These are phyloP conservation scores for Ascidia mentula DNA, from an alignment of 23 tunicate species.

Conservation along the genomic window DNA sequence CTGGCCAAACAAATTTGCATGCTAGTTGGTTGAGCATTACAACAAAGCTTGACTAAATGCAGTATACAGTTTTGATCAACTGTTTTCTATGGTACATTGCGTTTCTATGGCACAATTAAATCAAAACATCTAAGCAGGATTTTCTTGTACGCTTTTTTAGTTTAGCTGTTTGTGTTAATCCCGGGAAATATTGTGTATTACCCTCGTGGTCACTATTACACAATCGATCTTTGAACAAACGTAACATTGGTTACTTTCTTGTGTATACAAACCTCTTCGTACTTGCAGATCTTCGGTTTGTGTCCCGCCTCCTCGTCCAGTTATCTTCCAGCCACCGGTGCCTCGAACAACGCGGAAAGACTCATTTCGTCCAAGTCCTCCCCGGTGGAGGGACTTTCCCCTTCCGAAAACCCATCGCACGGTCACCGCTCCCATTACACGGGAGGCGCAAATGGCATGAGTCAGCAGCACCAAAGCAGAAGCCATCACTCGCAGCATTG, in stretches of 20 bases:
- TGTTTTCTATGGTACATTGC: too few relatives aligned
- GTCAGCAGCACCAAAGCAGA: conserved; percentile 8
- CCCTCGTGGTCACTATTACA: too few relatives aligned
- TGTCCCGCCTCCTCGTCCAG: background rate
- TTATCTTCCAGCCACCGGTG: background rate
- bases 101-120: too few relatives aligned
- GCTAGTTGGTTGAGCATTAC: too few relatives aligned
- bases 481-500: conserved; percentile 7
- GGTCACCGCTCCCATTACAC: conserved; percentile 23
- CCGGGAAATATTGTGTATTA: too few relatives aligned
- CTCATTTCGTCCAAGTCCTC: conserved; percentile 5
- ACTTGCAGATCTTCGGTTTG: conserved; percentile 6
- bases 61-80: too few relatives aligned
- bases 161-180: too few relatives aligned
- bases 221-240: too few relatives aligned
- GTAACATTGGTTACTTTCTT: background rate
- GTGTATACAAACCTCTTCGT: background rate
- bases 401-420: conserved; percentile 16
- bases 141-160: too few relatives aligned
- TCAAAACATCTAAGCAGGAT: too few relatives aligned
- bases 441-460: background rate
- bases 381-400: conserved; percentile 24
- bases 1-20: too few relatives aligned
- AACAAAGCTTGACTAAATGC: too few relatives aligned
- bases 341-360: background rate